Base-by-base conservation (phyloP, 2,797 vertebrate species). In the Paramormyrops hopkinsi region DNA sequence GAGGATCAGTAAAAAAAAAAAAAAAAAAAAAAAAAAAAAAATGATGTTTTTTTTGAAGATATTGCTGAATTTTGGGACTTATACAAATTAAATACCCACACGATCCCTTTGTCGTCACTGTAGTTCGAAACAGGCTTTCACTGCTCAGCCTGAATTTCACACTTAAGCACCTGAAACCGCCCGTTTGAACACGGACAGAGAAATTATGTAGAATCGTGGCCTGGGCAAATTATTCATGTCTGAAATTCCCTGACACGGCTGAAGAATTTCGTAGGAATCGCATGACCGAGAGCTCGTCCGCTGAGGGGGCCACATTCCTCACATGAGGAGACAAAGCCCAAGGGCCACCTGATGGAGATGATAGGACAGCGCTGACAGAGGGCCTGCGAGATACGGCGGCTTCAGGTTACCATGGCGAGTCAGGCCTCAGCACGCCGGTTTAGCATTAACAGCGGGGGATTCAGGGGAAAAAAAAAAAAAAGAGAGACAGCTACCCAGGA, bases 401-500 rank as follows among this genome's bases (percentile, higher is more conserved):
- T 17, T 29, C 8, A 12, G 22, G 51, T 56, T 56, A 86, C 83
- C 9, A 22, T 48, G 44, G 2, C 11, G 9, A 9, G 62, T 29
- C 62, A 12, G 25, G 25, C 11, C 62, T 14, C 62, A 29, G 62
- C 25, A 29, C 11, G 9, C 11, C 3, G 33, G 17, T 11, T 50
- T 17, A 4, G 8, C 69, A 12, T 90, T 90, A 91, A 90, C 48
- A 85, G 0, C 1, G 2, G 82, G 46, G 44, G 25, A 56, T 86
- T 19, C 29, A 56, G 53, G 5, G 3, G 14, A 9, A 29, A 44
- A 29, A 25, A 7, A 17, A 12, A 25, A n/a, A 29, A 29, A 1
- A 29, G 29, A 29, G 29, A 0, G 9, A 69, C 25, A 69, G 25
- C 25, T 33, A 33, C 14, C 51, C 25, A 56, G 50, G 22, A 33